Conservation (phyloP, 2,797 vertebrate species). For the Phalanger gymnotis region DNA sequence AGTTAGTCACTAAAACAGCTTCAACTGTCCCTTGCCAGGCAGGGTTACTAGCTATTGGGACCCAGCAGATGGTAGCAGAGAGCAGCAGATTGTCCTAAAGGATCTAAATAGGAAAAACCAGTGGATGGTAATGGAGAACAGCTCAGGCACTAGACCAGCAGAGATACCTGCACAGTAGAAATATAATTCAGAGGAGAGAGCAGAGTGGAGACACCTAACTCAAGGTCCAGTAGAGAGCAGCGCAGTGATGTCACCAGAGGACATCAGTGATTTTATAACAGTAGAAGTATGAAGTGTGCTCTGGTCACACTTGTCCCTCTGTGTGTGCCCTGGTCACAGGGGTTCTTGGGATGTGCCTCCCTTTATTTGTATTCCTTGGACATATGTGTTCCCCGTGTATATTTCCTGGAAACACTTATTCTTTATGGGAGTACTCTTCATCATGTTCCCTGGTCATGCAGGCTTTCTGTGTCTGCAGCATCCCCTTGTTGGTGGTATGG, state of each 20-base stretch:
- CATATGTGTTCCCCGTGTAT: not conserved
- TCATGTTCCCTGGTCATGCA: not conserved
- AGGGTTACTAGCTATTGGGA: not conserved
- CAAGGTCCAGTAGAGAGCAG: too few species aligned
- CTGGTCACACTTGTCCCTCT: not conserved
- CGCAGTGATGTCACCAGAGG: not conserved
- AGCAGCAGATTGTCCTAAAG: not conserved
- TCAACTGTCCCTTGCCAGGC: not conserved
- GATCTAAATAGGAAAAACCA: not conserved
- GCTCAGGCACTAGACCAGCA: not conserved
- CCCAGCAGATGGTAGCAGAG: slow-evolving; percentile 1
- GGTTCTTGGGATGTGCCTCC: not conserved
- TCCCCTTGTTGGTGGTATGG: not conserved
- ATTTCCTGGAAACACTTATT: not conserved
- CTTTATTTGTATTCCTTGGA: not conserved
- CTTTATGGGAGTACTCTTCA: not conserved
- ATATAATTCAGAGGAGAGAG: not conserved
- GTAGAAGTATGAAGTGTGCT: not conserved
- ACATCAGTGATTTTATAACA: not conserved
- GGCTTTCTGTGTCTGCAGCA: not conserved
- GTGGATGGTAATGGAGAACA: not conserved
- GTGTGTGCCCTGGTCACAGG: not conserved
- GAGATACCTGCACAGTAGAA: not conserved
- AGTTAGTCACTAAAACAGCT: not conserved
- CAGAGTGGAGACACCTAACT: not conserved